These are phyloP conservation scores for Dione vanillae DNA, from an alignment of 2,888 invertebrate genomes.

Conservation along the genomic window DNA sequence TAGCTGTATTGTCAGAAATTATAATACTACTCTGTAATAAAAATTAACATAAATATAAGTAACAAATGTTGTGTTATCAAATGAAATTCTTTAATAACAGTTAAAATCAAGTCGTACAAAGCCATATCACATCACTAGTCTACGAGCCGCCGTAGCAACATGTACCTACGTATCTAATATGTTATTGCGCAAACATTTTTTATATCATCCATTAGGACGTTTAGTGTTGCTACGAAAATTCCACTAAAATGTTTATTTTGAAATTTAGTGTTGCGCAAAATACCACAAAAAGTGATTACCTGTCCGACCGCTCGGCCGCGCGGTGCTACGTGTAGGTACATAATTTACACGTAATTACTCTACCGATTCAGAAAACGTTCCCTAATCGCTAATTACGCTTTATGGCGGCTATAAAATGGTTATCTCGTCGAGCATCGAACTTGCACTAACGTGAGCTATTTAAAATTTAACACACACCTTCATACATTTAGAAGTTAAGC, in stretches of 20 bases:
- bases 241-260: slow-evolving; percentile 24
- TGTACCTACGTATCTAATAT: too few relatives aligned
- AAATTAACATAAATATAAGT: too few relatives aligned
- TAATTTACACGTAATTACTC: slow-evolving; percentile 21
- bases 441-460: slow-evolving; percentile 30
- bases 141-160: too few relatives aligned
- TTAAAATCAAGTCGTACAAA: not conserved
- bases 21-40: too few relatives aligned
- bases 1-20: too few relatives aligned
- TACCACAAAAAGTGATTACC: slow-evolving; percentile 25
- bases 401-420: slow-evolving; percentile 28
- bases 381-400: slow-evolving; percentile 32
- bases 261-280: slow-evolving; percentile 21
- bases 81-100: too few relatives aligned
- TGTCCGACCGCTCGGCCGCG: not conserved
- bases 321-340: not conserved
- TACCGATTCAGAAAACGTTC: slow-evolving; percentile 6
- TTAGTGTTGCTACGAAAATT: slow-evolving; percentile 16
- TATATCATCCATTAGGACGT: slow-evolving; percentile 7
- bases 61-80: too few relatives aligned
- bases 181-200: slow-evolving; percentile 4
- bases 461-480: slow-evolving; percentile 37
- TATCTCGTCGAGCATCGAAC: slow-evolving; percentile 33
- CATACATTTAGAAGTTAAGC: slow-evolving; percentile 7
- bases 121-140: not conserved